Conservation (phyloP, 2,113 vertebrate species). For the Corythoichthys haematopterus region DNA sequence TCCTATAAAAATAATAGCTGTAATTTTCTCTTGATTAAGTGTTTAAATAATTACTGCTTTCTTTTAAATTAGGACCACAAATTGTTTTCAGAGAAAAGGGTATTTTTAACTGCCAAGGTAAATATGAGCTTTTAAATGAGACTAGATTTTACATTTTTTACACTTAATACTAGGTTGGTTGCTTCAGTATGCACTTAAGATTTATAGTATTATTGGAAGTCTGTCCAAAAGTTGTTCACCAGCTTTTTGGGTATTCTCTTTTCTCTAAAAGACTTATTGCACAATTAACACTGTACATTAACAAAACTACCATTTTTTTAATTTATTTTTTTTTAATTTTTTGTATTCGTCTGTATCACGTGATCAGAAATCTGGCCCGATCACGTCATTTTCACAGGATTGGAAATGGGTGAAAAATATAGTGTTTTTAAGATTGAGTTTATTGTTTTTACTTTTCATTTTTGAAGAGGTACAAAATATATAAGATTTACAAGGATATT, state of each 20-base stretch:
- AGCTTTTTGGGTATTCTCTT: neutral
- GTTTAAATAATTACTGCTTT: conserved; percentile 27
- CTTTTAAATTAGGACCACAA: neutral
- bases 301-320: too few relatives aligned
- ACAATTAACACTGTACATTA: neutral
- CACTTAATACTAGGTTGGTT: neutral
- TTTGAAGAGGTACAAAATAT: too few relatives aligned
- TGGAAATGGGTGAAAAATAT: too few relatives aligned
- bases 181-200: neutral
- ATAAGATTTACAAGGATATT: too few relatives aligned
- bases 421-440: too few relatives aligned
- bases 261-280: neutral
- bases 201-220: neutral
- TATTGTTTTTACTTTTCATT: too few relatives aligned
- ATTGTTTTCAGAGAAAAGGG: conserved; percentile 1
- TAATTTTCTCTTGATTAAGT: conserved; percentile 23
- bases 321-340: too few relatives aligned
- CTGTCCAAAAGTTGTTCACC: neutral
- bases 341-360: too few relatives aligned
- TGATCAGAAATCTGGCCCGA: too few relatives aligned
- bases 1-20: conserved; percentile 13
- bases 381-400: too few relatives aligned
- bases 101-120: conserved; percentile 1
- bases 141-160: neutral
- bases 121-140: conserved; percentile 3